Conservation (phyloP, 2,113 vertebrate species). For the Sminthopsis crassicaudata region DNA sequence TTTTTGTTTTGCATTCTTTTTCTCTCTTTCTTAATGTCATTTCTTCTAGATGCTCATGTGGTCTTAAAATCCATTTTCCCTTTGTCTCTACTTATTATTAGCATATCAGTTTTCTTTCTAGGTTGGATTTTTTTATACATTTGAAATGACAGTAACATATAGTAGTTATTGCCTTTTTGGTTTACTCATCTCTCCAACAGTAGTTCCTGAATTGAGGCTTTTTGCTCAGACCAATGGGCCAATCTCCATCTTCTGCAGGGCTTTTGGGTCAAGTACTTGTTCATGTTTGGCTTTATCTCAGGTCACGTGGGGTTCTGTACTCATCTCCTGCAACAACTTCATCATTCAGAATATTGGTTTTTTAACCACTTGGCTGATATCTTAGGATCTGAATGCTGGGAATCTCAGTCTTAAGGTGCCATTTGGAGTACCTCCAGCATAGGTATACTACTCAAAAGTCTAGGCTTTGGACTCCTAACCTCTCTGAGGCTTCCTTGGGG, state of each 20-base stretch:
- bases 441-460: neutral
- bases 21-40: neutral
- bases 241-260: neutral
- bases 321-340: neutral
- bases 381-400: neutral
- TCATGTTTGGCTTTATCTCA: neutral
- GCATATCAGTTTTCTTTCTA: neutral
- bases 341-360: neutral
- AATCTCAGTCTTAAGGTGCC: neutral
- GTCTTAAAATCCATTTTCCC: neutral
- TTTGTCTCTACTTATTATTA: neutral
- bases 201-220: neutral
- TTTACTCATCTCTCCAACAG: neutral
- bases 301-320: neutral
- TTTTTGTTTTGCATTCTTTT: neutral
- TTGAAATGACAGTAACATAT: neutral
- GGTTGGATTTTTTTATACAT: neutral
- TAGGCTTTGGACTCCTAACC: neutral
- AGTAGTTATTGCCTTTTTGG: neutral
- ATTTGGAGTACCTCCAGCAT: neutral
- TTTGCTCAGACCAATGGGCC: neutral
- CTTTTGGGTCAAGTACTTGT: neutral
- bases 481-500: neutral
- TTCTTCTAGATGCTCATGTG: neutral
- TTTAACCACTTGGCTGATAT: neutral